Percentiles rank a stretch among this genome's conserved stretches.
Evolutionary conservation across 2,113 vertebrate genomes (phyloP).

Genomic region (Cathartes aura): DNA sequence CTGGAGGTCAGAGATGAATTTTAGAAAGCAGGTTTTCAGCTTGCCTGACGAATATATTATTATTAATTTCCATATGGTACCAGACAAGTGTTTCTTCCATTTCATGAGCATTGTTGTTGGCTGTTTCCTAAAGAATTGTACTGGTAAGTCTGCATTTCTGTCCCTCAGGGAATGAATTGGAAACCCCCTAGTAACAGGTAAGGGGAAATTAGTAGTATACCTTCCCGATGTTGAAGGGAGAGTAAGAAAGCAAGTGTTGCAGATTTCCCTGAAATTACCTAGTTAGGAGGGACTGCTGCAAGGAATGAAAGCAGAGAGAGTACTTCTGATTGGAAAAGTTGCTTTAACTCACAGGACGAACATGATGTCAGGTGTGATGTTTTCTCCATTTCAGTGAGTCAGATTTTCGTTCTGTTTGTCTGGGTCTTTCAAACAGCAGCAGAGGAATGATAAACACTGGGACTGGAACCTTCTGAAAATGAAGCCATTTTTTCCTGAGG

Average conservation of each 20-base stretch:
- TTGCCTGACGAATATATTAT: not conserved
- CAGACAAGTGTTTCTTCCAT: not conserved
- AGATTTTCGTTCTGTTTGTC: constrained; percentile 5
- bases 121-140: not conserved
- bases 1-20: not conserved
- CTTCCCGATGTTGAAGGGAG: not conserved
- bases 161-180: not conserved
- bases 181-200: not conserved
- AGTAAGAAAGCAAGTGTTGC: not conserved
- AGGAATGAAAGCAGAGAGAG: not conserved
- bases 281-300: not conserved
- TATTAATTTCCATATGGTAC: not conserved
- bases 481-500: not conserved
- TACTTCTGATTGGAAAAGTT: not conserved
- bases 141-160: not conserved
- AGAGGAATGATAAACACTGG: not conserved
- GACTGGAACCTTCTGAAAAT: not conserved
- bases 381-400: not conserved
- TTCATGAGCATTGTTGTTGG: not conserved
- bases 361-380: not conserved
- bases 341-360: not conserved
- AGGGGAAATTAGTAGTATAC: not conserved
- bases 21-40: not conserved
- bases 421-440: not conserved
- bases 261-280: not conserved